These are phyloP conservation scores for Hydrolagus colliei DNA, from an alignment of 2,797 vertebrate species.

Conservation along the genomic window DNA sequence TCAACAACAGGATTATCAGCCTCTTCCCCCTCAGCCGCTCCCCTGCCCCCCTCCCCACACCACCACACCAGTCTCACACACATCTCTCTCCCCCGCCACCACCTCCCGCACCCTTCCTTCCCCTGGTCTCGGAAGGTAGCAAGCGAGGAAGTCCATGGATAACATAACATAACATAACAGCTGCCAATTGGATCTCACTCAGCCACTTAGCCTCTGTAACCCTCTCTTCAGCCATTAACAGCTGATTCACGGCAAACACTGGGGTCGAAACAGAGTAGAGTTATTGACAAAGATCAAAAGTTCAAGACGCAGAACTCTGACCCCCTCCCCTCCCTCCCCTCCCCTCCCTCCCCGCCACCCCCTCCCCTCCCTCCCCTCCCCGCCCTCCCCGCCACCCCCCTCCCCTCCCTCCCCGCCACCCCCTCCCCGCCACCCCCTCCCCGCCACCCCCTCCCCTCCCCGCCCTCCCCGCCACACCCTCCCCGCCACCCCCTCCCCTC, in stretches of 20 bases:
- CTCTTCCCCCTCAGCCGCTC: too few species aligned
- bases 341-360: too few species aligned
- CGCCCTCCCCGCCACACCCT: too few species aligned
- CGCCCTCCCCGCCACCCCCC: too few species aligned
- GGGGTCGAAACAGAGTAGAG: neutral
- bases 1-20: too few species aligned
- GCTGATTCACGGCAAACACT: neutral
- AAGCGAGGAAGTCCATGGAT: neutral
- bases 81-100: too few species aligned
- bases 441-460: too few species aligned
- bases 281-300: neutral
- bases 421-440: neutral
- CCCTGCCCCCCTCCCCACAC: neutral
- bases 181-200: neutral
- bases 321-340: too few species aligned
- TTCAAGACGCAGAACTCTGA: neutral
- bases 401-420: too few species aligned
- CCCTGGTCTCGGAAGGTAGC: neutral
- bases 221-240: conserved; percentile 9
- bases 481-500: neutral
- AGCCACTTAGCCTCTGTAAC: neutral
- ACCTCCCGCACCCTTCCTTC: neutral
- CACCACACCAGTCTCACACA: neutral
- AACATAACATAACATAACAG: too few species aligned
- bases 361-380: too few species aligned